phyloP scores from a whole-genome alignment of 2,113 vertebrate species.

The Melanostigma gelatinosum region DNA sequence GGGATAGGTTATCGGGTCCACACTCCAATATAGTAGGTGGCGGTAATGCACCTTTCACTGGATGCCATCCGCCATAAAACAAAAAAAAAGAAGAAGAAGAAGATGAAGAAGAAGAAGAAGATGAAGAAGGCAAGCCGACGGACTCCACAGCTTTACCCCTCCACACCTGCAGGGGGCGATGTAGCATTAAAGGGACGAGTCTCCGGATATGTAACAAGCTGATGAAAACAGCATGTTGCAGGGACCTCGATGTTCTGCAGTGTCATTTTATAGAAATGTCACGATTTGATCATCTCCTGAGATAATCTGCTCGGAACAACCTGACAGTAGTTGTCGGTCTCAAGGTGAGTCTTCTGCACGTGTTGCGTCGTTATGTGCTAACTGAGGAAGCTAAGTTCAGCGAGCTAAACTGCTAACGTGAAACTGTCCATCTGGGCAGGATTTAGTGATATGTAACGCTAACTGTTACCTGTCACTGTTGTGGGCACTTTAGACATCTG shows the following conservation, averaged over 20 bases:
- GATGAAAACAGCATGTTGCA: neutral
- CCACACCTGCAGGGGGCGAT: conserved; percentile 56
- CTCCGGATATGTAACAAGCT: fast-evolving
- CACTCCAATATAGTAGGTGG: too few relatives aligned
- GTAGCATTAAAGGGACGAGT: fast-evolving
- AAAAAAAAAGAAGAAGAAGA: too few relatives aligned
- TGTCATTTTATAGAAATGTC: neutral
- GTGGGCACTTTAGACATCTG: neutral
- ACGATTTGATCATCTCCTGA: fast-evolving
- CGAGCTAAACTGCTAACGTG: neutral
- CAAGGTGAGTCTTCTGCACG: neutral
- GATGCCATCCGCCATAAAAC: too few relatives aligned
- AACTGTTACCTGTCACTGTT: neutral
- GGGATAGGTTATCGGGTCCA: too few relatives aligned
- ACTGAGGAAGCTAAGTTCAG: neutral
- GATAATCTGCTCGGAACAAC: neutral
- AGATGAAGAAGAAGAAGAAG: too few relatives aligned
- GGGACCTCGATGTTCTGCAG: neutral
- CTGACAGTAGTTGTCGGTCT: fast-evolving
- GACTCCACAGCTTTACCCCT: neutral
- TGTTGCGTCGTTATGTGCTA: neutral
- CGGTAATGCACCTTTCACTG: too few relatives aligned
- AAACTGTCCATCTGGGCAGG: too few relatives aligned
- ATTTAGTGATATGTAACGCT: neutral
- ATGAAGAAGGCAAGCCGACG: too few relatives aligned